Conservation (phyloP, 2,888 invertebrate genomes). For the Apamea crenata region DNA sequence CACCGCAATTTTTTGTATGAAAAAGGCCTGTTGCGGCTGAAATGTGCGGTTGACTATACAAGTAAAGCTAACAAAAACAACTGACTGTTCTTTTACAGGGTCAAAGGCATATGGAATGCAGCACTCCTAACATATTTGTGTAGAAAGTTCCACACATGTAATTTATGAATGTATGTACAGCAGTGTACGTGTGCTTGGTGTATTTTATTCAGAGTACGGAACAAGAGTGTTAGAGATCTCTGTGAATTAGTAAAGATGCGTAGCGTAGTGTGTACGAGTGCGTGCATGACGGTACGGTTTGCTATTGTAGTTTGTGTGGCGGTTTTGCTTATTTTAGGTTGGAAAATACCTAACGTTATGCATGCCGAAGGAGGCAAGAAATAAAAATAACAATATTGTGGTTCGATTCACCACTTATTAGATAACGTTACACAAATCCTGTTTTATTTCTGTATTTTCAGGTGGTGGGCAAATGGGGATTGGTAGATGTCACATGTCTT, state of each 20-base stretch:
- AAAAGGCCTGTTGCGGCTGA: not conserved
- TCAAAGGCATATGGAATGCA: constrained; percentile 12
- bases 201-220: constrained; percentile 37
- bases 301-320: not conserved
- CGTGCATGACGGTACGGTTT: not conserved
- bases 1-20: not conserved
- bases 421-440: not conserved
- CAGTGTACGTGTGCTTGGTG: constrained; percentile 28
- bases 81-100: constrained; percentile 4
- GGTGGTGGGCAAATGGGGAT: not conserved
- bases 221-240: constrained; percentile 30
- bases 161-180: constrained; percentile 21
- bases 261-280: constrained; percentile 6
- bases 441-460: not conserved
- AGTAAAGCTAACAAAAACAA: not conserved
- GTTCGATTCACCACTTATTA: not conserved
- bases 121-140: constrained; percentile 29
- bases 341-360: not conserved
- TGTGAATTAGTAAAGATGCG: constrained; percentile 35
- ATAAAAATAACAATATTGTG: not conserved
- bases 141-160: constrained; percentile 33
- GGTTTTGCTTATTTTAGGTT: not conserved
- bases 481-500: too few species aligned
- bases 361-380: not conserved
- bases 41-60: not conserved